These are phyloP conservation scores for Gisinianus flammeolus DNA, from an alignment of 2,888 invertebrate species.

Conservation along the genomic window DNA sequence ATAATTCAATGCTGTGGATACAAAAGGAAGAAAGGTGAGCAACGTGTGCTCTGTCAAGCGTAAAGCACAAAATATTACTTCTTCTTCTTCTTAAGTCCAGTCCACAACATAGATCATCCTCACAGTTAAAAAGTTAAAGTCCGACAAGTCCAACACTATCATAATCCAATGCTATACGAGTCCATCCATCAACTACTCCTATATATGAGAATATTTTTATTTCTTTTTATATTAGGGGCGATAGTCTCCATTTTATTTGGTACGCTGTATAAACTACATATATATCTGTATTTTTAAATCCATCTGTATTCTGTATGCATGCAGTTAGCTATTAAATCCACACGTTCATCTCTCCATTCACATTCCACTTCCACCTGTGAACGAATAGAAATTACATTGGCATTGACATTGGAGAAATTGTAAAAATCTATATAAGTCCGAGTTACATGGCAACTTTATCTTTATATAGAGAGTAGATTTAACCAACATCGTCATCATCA, in stretches of 20 bases:
- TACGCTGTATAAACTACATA: not conserved
- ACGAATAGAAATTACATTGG: not conserved
- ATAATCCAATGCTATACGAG: not conserved
- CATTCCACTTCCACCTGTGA: conserved; percentile 24
- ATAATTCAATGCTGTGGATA: not conserved
- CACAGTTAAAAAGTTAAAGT: conserved; percentile 12
- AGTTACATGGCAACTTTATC: not conserved
- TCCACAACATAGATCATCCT: conserved; percentile 26
- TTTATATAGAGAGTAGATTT: not conserved
- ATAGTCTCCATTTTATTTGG: not conserved
- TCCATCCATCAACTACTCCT: not conserved
- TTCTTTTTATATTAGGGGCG: not conserved
- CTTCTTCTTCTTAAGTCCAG: not conserved
- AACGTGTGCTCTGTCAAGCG: conserved; percentile 32
- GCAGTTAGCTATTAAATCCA: conserved; percentile 8
- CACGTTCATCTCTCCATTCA: conserved; percentile 1
- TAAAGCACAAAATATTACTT: conserved; percentile 36
- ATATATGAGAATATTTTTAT: too few species aligned
- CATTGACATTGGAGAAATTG: too few species aligned
- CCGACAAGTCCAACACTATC: not conserved
- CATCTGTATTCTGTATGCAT: conserved; percentile 5
- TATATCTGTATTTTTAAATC: conserved; percentile 1
- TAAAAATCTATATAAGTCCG: too few species aligned
- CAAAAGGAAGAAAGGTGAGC: not conserved
- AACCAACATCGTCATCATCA: not conserved